Conservation (phyloP, 2,797 vertebrate genomes). For the Onychomys torridus region DNA sequence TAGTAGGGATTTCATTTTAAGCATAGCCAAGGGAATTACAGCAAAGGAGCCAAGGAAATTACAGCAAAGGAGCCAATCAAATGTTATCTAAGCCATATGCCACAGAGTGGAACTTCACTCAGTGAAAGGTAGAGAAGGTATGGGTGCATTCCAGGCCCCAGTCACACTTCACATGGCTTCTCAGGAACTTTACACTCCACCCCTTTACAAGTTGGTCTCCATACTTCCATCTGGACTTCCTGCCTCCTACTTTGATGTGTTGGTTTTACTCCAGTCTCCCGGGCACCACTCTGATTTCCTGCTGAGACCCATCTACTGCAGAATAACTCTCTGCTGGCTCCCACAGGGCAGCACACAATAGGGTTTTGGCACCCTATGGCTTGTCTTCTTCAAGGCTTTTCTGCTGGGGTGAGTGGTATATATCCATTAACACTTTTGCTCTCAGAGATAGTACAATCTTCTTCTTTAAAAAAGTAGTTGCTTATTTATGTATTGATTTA, state of each 20-base stretch:
- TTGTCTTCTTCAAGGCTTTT: not conserved
- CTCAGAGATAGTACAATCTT: conserved; percentile 13
- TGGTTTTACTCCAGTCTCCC: not conserved
- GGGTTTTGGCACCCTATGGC: not conserved
- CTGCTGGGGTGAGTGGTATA: not conserved
- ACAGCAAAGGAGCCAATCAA: conserved; percentile 15
- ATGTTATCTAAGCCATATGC: not conserved
- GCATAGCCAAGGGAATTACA: conserved; percentile 12
- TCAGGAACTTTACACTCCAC: not conserved
- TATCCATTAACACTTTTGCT: not conserved
- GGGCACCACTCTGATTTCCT: not conserved
- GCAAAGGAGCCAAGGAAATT: not conserved
- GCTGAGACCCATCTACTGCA: not conserved
- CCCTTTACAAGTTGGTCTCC: not conserved
- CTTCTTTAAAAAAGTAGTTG: not conserved
- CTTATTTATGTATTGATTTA: not conserved
- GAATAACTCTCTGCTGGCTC: not conserved
- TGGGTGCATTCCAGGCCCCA: not conserved
- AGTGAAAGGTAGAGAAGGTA: not conserved
- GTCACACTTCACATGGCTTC: not conserved
- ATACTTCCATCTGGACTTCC: not conserved
- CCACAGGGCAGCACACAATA: not conserved
- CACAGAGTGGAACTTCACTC: not conserved
- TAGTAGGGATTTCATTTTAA: not conserved
- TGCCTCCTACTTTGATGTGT: not conserved